Evolutionary conservation across 1,140 invertebrate genomes (phyloP), one percentile per base, ranked within the genome.

Genomic region (Danaus plexippus): DNA sequence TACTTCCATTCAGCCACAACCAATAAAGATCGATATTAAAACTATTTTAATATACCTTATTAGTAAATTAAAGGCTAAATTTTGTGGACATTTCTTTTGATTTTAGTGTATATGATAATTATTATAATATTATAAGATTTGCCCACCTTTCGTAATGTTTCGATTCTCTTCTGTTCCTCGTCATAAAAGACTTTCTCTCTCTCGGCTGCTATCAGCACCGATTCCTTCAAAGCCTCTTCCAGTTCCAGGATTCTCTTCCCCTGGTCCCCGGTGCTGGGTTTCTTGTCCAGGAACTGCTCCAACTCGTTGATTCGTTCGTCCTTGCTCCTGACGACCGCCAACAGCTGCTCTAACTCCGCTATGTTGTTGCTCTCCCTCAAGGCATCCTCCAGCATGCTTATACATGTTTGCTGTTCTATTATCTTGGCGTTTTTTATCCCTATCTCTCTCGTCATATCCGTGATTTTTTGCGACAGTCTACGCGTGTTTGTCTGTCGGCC

Each of bases 161-260:
- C 87, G 66, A 89, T 89, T 64, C 89, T 87, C 55, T 87, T 83
- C 56, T 88, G 86, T 72, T 92, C 90, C 61, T 92, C 91, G 48
- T 88, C 75, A 63, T 89, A 89, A 22, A 92, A 87, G 63, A 91
- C 90, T 44, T 86, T 87, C 58, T 93, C 92, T 47, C 89, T 83
- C 54, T 93, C 90, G 2, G 89, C 88, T 11, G 90, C 89, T 60
- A 93, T 90, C 62, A 89, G 72, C 42, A 93, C 88, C 22, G 90
- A 92, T 67, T 92, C 90, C 58, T 91, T 89, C 18, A 96, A 82
- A 7, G 94, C 94, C 57, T 94, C 91, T 77, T 96, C 94, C 47
- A 97, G 77, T 82, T 96, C 94, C 64, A 93, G 89, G 63, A 96
- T 94, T 54, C 92, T 88, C 58, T 88, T 89, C 49, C 78, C 78